These are phyloP conservation scores for Amphimedon queenslandica DNA, from an alignment of 37 sponge, comb jelly and placozoan genomes.

Conservation along the genomic window DNA sequence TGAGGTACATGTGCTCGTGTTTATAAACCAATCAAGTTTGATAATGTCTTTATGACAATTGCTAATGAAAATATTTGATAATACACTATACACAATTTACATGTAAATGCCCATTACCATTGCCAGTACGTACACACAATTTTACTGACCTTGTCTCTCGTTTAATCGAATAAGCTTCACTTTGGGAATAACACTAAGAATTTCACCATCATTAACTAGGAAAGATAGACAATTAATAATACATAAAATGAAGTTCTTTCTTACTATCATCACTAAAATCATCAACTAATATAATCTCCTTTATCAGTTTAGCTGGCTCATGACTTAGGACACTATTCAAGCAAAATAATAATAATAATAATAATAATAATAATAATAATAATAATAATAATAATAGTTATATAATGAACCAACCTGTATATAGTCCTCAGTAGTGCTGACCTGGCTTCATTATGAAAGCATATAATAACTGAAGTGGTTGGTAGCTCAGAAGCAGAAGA, in stretches of 20 bases:
- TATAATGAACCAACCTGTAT: constrained; percentile 21
- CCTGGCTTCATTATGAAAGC: constrained; percentile 79
- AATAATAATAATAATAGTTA: neutral
- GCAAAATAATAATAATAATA: neutral
- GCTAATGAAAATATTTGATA: too few species aligned
- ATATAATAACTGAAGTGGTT: constrained; percentile 51
- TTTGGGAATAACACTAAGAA: constrained; percentile 57
- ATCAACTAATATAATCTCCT: constrained; percentile 79
- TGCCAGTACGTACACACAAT: neutral
- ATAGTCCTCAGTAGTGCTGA: constrained; percentile 80
- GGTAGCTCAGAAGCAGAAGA: constrained; percentile 44
- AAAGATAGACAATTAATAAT: constrained; percentile 3
- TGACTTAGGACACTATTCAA: constrained; percentile 62
- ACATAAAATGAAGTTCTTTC: neutral
- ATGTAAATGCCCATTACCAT: too few species aligned
- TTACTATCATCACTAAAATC: constrained; percentile 79
- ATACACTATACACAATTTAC: too few species aligned
- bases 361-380: too few species aligned
- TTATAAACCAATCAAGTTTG: too few species aligned
- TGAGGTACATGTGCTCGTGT: too few species aligned
- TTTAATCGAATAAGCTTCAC: constrained; percentile 53
- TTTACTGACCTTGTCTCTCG: constrained; percentile 43
- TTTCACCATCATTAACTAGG: constrained; percentile 53
- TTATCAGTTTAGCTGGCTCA: constrained; percentile 66
- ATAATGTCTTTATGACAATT: too few species aligned